A percentile compares a stretch with the other conserved stretches of the same genome.
Evolutionary conservation across 2,888 invertebrate species (phyloP).

Genomic region (Sarcophaga caerulescens): DNA sequence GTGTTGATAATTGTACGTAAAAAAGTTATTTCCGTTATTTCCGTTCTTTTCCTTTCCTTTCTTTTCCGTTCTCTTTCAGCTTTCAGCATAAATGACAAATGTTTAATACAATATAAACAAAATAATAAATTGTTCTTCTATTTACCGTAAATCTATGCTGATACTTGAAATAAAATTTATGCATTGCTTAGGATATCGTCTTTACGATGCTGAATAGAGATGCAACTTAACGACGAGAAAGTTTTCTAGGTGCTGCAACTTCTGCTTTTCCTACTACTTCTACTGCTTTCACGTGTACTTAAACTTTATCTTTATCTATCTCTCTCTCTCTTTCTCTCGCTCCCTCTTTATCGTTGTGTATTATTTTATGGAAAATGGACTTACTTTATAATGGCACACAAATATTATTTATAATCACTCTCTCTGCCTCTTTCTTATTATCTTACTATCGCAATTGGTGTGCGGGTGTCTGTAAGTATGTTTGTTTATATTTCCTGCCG

Average conservation of each 20-base stretch:
- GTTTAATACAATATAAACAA: constrained; percentile 29
- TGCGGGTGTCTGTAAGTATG: background rate
- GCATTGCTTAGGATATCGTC: constrained; percentile 9
- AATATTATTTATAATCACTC: background rate
- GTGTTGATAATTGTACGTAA: background rate
- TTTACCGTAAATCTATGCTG: background rate
- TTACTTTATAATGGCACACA: constrained; percentile 13
- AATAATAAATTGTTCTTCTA: background rate
- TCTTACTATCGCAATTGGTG: constrained; percentile 7
- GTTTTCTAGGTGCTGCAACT: constrained; percentile 12
- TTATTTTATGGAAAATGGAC: background rate
- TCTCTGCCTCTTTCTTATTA: background rate
- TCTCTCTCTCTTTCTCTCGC: too few relatives aligned
- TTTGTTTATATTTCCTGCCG: constrained; percentile 41
- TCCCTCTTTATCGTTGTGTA: too few relatives aligned
- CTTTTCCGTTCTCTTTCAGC: too few relatives aligned
- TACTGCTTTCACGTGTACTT: too few relatives aligned
- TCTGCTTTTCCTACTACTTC: background rate
- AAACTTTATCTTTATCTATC: too few relatives aligned
- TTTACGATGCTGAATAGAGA: constrained; percentile 40
- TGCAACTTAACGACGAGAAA: constrained; percentile 15
- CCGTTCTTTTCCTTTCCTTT: background rate
- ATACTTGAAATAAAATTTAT: constrained; percentile 4
- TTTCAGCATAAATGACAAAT: constrained; percentile 11
- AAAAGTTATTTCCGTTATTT: constrained; percentile 14